Base-by-base conservation (phyloP, 2,888 invertebrate species). In the Platerodrilus igneus region DNA sequence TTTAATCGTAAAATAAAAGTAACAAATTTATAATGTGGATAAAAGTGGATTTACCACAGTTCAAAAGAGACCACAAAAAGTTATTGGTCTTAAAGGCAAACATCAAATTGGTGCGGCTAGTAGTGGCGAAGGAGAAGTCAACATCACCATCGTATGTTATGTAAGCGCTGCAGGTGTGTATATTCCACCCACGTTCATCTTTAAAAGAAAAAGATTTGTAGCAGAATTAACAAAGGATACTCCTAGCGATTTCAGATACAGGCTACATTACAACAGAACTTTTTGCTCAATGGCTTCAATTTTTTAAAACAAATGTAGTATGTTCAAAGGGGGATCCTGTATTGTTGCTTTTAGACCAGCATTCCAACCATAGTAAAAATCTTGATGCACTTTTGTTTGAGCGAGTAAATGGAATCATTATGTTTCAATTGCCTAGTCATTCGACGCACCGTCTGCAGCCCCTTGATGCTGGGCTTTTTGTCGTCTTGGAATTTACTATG, bases 251-350 rank as follows among this genome's bases (percentile, higher is more conserved):
- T 22, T 32, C 31, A 14, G 38, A 32, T 13, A 32, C 27, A 3
- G 31, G 38, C n/a, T 38, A 32, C 26, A 38, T 38, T 26, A 25
- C 20, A 9, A 22, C 26, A 4, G 33, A 38, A 9, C 20, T 38
- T 11, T 38, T 38, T 26, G 25, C 33, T 6, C 13, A 19, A 32
- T 40, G 34, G 23, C 25, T 40, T 9, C 26, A 42, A 21, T 34
- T 42, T 40, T 51, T 68, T 63, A 63, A 66, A 63, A 63, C 48
- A 40, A 19, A 38, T 25, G 45, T 47, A 5, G 46, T 45, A 20
- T 25, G 45, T 17, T 40, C 39, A 23, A 26, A 23, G 21, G 44
- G 51, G 29, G 21, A 44, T 8, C 33, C 47, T 21, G 49, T 56
- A 14, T 36, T 56, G 19, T 41, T 56, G 5, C 11, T 52, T 22